A percentile compares a stretch with the other conserved stretches of the same genome.
phyloP scores from a whole-genome alignment of 2,797 vertebrate species.

The Sebastolobus alascanus region DNA sequence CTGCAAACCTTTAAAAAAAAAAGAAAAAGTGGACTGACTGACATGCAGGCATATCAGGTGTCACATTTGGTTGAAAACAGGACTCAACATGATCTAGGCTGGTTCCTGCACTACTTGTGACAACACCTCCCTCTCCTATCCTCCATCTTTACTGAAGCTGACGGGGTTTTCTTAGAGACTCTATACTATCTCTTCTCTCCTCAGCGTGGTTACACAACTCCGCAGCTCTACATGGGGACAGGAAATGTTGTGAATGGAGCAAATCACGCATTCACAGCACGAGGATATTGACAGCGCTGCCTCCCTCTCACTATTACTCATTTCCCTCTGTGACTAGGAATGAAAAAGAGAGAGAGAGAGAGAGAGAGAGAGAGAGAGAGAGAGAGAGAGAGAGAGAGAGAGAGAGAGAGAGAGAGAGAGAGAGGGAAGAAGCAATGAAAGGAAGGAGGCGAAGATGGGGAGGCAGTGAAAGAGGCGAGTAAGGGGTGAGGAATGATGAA shows the following conservation, averaged over 20 bases:
- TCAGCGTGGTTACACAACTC: slow-evolving; percentile 5
- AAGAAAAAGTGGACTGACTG: background rate
- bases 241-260: slow-evolving; percentile 69
- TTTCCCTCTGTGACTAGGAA: background rate
- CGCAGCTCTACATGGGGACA: slow-evolving; percentile 11
- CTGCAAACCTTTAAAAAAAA: background rate
- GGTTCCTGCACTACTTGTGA: background rate
- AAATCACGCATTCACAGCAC: slow-evolving; percentile 31
- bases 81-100: background rate
- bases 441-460: slow-evolving; percentile 21
- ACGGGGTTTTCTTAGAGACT: background rate
- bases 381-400: background rate
- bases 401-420: background rate
- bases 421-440: slow-evolving; percentile 4
- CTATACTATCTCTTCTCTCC: background rate
- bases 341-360: slow-evolving; percentile 5
- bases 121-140: background rate
- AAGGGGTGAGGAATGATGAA: slow-evolving; percentile 73
- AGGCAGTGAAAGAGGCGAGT: slow-evolving; percentile 42
- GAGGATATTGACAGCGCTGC: slow-evolving; percentile 27
- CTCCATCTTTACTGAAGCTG: slow-evolving; percentile 36
- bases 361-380: background rate
- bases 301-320: slow-evolving; percentile 27
- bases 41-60: background rate
- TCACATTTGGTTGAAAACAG: slow-evolving; percentile 6